A percentile compares a stretch with the other conserved stretches of the same genome.
Conservation (phyloP, 2,797 vertebrate species). For the Clarias laeviceps region DNA sequence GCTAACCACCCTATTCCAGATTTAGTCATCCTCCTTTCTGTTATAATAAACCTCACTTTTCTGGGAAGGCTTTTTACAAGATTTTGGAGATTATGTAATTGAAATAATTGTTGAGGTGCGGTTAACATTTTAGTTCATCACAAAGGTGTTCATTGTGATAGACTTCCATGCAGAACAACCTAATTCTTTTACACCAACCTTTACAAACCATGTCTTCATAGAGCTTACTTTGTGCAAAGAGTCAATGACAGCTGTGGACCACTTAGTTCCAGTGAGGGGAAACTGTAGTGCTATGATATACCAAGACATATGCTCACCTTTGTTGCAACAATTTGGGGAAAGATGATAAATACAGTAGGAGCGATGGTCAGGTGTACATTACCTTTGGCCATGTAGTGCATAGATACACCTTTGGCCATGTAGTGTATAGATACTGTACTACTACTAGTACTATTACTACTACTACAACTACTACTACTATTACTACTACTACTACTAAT, state of each 20-base stretch:
- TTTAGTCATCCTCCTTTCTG: not conserved
- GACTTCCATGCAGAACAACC: not conserved
- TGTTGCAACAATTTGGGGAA: not conserved
- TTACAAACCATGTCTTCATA: not conserved
- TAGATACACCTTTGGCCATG: not conserved
- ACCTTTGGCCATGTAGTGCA: not conserved
- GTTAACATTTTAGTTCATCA: not conserved
- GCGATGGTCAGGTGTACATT: not conserved
- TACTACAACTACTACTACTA: not conserved
- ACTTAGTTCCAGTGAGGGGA: not conserved
- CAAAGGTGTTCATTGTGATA: not conserved
- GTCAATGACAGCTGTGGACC: not conserved
- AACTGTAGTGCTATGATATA: not conserved
- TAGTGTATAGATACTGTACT: not conserved
- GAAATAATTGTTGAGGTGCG: not conserved
- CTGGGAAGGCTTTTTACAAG: not conserved
- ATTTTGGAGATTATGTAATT: not conserved
- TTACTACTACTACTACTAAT: not conserved
- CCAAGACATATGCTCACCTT: not conserved
- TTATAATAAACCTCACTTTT: not conserved
- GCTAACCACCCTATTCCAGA: not conserved
- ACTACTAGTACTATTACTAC: too few relatives aligned
- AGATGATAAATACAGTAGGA: not conserved
- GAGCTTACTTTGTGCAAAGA: not conserved
- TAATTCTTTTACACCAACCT: not conserved